Evolutionary conservation across 2,113 vertebrate genomes (phyloP), one percentile per base, ranked within the genome.

Genomic region (Planiliza haematocheilus): DNA sequence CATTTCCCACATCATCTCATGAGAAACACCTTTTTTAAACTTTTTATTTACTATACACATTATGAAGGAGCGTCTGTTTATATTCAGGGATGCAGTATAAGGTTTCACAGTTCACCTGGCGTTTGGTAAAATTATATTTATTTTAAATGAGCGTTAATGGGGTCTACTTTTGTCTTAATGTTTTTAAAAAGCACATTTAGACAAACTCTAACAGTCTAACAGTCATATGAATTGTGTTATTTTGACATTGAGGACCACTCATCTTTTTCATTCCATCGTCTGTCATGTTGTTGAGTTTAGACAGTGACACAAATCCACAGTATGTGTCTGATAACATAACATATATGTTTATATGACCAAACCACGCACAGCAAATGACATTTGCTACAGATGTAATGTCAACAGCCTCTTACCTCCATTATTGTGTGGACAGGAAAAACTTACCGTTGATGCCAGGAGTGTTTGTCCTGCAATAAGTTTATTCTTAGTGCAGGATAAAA

Each of bases 381-480:
- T 48, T 3, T 30, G 56, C 8, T 55, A 34, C 43, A 24, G 18
- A 11, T 67, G 0, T 2, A 21, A 9, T 17, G 7, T 7, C 34
- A 51, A 43, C 49, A 56, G 41, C 20, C 53, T 50, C 61, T 70
- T 64, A 65, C 41, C 66, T 50, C 53, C 10, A 61, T 66, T 18
- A 37, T 62, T 52, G 13, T n/a, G n/a, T n/a, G n/a, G n/a, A n/a
- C 12, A 56, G 20, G 17, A 55, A 21, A 60, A 65, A 16, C 11
- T 46, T 24, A 18, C 13, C 52, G 14, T 37, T 59, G 18, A 52
- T 37, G 46, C 58, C 53, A 55, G 42, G 41, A 13, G 18, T 69
- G 39, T 63, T 20, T 9, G 11, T 56, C 7, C n/a, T n/a, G n/a
- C n/a, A n/a, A n/a, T 55, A 8, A 56, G 9, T 52, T 51, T 64